These are phyloP conservation scores for Eumacrocentrus americanus DNA, from an alignment of 2,888 invertebrate species.

Conservation along the genomic window DNA sequence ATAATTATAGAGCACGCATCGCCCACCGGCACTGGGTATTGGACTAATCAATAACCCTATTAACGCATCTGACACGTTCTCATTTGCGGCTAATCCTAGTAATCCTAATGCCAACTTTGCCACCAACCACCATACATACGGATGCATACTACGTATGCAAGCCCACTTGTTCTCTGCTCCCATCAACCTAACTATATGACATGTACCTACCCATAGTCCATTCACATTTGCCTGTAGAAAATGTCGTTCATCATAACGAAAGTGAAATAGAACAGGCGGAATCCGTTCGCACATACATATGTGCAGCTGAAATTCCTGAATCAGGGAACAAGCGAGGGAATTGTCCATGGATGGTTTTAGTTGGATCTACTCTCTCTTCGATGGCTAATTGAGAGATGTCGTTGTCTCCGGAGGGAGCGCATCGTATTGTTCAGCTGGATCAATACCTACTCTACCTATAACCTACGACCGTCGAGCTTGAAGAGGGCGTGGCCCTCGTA, in stretches of 20 bases:
- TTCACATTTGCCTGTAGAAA: too few species aligned
- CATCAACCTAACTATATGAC: too few species aligned
- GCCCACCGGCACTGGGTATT: conserved; percentile 31
- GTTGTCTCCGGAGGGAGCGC: conserved; percentile 55
- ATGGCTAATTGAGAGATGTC: conserved; percentile 54
- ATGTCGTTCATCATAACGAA: too few species aligned
- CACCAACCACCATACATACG: conserved; percentile 17
- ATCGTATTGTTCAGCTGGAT: conserved; percentile 59
- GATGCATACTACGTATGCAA: not conserved
- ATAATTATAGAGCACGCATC: conserved; percentile 46
- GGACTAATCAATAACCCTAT: conserved; percentile 48
- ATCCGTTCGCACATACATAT: too few species aligned
- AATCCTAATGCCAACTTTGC: conserved; percentile 35
- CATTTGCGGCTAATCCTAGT: conserved; percentile 43
- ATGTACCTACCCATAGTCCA: too few species aligned
- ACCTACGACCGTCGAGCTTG: conserved; percentile 55
- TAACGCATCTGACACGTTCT: conserved; percentile 45
- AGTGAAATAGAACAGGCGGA: too few species aligned
- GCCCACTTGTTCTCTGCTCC: too few species aligned
- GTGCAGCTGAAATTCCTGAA: too few species aligned
- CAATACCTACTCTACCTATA: conserved; percentile 57
- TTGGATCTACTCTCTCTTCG: conserved; percentile 29
- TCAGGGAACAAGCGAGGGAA: too few species aligned
- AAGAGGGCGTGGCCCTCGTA: conserved; percentile 60
- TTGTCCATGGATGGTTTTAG: not conserved